A percentile compares a stretch with the other conserved stretches of the same genome.
Conservation (phyloP, 64 coral and sea anemone genomes). For the Hydrozoanthus tunicans region DNA sequence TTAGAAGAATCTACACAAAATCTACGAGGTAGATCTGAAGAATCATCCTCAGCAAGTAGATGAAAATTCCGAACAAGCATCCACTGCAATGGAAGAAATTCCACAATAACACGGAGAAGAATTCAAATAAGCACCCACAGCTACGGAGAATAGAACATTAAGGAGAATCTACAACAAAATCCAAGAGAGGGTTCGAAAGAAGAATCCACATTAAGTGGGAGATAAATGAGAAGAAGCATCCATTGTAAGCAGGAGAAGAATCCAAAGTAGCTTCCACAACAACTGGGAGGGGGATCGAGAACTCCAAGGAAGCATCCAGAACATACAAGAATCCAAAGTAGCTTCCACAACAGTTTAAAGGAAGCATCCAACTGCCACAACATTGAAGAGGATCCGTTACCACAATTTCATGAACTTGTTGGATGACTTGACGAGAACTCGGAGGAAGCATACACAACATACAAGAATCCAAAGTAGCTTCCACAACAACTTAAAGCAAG, state of each 20-base stretch:
- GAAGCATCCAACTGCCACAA: too few relatives aligned
- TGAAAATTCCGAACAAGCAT: constrained; percentile 15
- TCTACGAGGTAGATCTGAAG: background rate
- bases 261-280: background rate
- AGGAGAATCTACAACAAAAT: too few relatives aligned
- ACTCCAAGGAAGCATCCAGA: background rate
- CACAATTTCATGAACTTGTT: too few relatives aligned
- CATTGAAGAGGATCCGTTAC: too few relatives aligned
- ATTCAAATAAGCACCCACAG: background rate
- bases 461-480: background rate
- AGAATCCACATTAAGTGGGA: too few relatives aligned
- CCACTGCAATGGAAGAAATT: background rate
- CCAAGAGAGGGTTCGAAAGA: too few relatives aligned
- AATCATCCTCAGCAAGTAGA: constrained; percentile 6
- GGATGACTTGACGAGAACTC: too few relatives aligned
- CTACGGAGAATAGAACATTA: too few relatives aligned
- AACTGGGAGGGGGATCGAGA: background rate
- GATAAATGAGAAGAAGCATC: too few relatives aligned
- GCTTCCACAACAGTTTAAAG: background rate
- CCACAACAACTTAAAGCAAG: background rate
- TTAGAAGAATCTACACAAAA: background rate
- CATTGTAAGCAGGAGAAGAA: background rate
- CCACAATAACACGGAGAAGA: constrained; percentile 14
- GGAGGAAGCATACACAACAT: background rate
- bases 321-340: too few relatives aligned